These are phyloP conservation scores for Dendroctonus ponderosae DNA, from an alignment of 1,140 invertebrate genomes.

Conservation along the genomic window DNA sequence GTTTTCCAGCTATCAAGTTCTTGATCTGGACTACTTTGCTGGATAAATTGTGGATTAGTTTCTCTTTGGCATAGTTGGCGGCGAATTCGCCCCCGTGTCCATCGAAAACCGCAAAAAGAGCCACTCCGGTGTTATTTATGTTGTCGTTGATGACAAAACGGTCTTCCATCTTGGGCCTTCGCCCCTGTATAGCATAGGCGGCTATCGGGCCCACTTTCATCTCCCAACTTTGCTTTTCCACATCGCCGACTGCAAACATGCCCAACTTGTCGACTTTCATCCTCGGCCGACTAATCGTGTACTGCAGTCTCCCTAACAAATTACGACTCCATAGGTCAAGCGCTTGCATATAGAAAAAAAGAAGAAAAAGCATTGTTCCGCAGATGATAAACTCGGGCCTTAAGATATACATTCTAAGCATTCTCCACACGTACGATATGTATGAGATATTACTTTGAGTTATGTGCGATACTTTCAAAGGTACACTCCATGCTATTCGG, in stretches of 20 bases:
- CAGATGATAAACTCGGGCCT: conserved; percentile 73
- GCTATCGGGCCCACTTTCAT: conserved; percentile 70
- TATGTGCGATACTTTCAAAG: conserved; percentile 59
- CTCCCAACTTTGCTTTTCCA: conserved; percentile 75
- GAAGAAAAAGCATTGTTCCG: conserved; percentile 63
- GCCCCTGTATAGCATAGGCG: conserved; percentile 85
- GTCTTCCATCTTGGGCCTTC: conserved; percentile 90
- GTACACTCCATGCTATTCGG: conserved; percentile 70
- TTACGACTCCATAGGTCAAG: conserved; percentile 76
- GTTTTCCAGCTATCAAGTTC: conserved; percentile 64
- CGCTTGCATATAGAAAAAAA: conserved; percentile 75
- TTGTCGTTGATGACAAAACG: conserved; percentile 80
- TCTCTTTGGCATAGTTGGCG: conserved; percentile 84
- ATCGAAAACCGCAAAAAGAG: conserved; percentile 90
- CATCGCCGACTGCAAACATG: conserved; percentile 54
- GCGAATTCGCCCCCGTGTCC: conserved; percentile 94
- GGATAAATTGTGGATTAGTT: conserved; percentile 73
- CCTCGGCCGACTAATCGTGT: conserved; percentile 61
- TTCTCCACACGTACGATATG: conserved; percentile 69
- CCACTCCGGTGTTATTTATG: conserved; percentile 71
- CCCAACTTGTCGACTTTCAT: conserved; percentile 55
- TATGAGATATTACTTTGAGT: conserved; percentile 55
- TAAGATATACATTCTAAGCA: conserved; percentile 69
- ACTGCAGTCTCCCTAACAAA: conserved; percentile 69
- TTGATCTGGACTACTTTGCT: conserved; percentile 72